Conservation (phyloP, 2,888 invertebrate genomes). For the Nemurella pictetii region DNA sequence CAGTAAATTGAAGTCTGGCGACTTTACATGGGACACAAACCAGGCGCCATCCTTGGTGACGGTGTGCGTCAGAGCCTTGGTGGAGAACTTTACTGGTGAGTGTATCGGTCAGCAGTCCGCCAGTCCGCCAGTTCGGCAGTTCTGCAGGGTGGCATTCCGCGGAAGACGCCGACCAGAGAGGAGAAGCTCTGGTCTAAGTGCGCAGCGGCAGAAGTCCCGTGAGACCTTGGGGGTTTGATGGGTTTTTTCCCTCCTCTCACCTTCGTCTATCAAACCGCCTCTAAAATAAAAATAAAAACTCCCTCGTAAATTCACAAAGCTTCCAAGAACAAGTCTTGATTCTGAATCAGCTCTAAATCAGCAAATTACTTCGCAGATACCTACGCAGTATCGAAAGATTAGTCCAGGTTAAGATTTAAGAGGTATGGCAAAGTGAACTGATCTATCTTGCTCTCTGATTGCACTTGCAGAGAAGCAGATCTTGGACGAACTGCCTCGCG, state of each 20-base stretch:
- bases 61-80: conserved; percentile 32
- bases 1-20: conserved; percentile 33
- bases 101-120: too few relatives aligned
- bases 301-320: not conserved
- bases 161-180: too few relatives aligned
- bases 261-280: too few relatives aligned
- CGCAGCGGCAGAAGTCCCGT: too few relatives aligned
- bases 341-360: too few relatives aligned
- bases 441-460: not conserved
- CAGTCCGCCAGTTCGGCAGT: too few relatives aligned
- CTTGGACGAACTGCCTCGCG: conserved; percentile 57
- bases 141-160: too few relatives aligned
- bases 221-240: too few relatives aligned
- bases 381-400: not conserved
- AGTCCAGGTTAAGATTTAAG: not conserved
- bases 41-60: conserved; percentile 30
- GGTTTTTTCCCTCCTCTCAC: too few relatives aligned
- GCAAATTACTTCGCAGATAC: not conserved
- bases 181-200: too few relatives aligned
- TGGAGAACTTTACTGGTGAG: conserved; percentile 34
- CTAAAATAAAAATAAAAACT: not conserved
- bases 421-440: not conserved
- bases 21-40: conserved; percentile 32
- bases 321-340: not conserved
- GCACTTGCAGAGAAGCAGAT: conserved; percentile 53